Evolutionary conservation across 2,888 invertebrate genomes (phyloP).

Genomic region (Ligdia adustata): DNA sequence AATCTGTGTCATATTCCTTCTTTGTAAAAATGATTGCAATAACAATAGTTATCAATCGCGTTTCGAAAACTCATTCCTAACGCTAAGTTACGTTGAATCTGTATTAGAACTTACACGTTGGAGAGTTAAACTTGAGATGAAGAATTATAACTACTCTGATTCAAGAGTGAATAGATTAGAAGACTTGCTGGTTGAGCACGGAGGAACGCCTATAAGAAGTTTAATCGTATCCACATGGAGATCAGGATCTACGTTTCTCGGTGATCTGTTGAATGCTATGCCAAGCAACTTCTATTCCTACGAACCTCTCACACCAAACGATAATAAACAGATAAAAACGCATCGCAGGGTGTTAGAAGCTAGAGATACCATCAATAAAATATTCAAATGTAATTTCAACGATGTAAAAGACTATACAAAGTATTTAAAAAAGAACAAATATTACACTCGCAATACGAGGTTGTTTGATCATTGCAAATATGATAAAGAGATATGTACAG

Average conservation of each 20-base stretch:
- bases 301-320: background rate
- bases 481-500: background rate
- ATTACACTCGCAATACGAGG: background rate
- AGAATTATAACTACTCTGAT: background rate
- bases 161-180: background rate
- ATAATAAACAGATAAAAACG: background rate
- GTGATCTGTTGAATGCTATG: background rate
- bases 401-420: background rate
- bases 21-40: no score
- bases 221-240: background rate
- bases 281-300: background rate
- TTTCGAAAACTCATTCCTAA: no score
- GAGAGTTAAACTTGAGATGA: background rate
- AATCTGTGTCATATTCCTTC: no score
- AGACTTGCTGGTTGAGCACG: background rate
- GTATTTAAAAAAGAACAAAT: background rate
- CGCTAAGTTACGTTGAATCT: no score
- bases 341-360: background rate
- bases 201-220: background rate
- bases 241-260: conserved; percentile 1
- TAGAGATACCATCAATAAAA: background rate
- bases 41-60: no score
- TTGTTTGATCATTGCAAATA: background rate
- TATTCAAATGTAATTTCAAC: background rate
- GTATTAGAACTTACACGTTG: no score